A percentile compares a stretch with the other conserved stretches of the same genome.
These are phyloP conservation scores for Drosophila anomalipes DNA, from an alignment of 2,888 invertebrate species.

Conservation along the genomic window DNA sequence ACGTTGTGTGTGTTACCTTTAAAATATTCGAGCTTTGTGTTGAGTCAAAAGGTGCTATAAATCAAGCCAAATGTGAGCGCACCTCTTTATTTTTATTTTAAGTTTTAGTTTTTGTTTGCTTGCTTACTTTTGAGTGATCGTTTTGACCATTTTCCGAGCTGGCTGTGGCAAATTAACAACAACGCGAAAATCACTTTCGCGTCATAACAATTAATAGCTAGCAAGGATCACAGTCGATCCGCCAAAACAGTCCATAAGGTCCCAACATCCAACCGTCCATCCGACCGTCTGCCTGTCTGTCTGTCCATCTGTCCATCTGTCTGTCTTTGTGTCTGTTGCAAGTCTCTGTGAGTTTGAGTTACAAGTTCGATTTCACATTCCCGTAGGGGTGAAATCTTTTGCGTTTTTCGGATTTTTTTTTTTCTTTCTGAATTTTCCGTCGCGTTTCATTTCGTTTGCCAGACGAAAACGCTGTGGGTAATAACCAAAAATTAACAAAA, in stretches of 20 bases:
- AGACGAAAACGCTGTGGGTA: slow-evolving; percentile 73
- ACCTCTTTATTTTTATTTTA: slow-evolving; percentile 53
- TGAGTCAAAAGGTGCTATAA: slow-evolving; percentile 79
- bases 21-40: slow-evolving; percentile 74
- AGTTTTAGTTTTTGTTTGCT: slow-evolving; percentile 13
- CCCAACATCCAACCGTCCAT: not conserved
- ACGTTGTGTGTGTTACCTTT: slow-evolving; percentile 64
- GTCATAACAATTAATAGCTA: slow-evolving; percentile 73
- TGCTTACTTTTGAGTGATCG: slow-evolving; percentile 38
- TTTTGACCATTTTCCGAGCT: slow-evolving; percentile 51
- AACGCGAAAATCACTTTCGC: slow-evolving; percentile 73
- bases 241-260: slow-evolving; percentile 30
- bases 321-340: slow-evolving; percentile 16
- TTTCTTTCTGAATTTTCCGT: slow-evolving; percentile 23
- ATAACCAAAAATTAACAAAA: slow-evolving; percentile 82
- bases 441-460: slow-evolving; percentile 59
- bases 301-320: not conserved
- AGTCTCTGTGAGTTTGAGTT: slow-evolving; percentile 45
- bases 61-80: slow-evolving; percentile 74
- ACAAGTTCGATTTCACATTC: slow-evolving; percentile 80
- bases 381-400: slow-evolving; percentile 81
- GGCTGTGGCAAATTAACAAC: slow-evolving; percentile 69
- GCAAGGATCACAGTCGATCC: slow-evolving; percentile 45
- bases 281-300: not conserved
- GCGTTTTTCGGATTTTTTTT: slow-evolving; percentile 31